Base-by-base conservation (phyloP, 2,113 vertebrate genomes). In the Myrmophylax atrothorax region DNA sequence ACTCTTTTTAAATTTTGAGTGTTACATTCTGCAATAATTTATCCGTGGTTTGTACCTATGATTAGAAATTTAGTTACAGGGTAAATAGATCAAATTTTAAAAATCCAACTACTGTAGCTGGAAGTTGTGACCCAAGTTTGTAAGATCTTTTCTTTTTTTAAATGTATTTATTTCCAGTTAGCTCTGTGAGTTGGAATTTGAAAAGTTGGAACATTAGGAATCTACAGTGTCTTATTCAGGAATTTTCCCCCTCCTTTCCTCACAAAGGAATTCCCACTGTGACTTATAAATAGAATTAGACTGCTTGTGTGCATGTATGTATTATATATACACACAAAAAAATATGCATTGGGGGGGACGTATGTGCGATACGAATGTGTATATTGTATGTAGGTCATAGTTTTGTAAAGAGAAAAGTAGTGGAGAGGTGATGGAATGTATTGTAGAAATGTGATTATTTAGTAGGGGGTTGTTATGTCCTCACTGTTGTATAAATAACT, bases 241-340 rank as follows among this genome's bases (percentile, higher is more conserved):
- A 98, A 97, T 92, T 91, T 97, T 95, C 64, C 95, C 97, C 95
- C 92, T 96, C 94, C 84, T 95, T 97, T 98, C 97, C 97, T 98
- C 97, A 97, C 97, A 97, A 98, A 98, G 97, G 97, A 98, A 98
- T 98, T 98, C 98, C 98, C 98, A 98, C 97, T 98, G 98, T 98
- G 98, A 98, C 97, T 98, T 98, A 97, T 97, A 98, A 96, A 97
- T 98, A 98, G 93, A 98, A 97, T 96, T 98, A 97, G 97, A 97
- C 97, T 97, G 96, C 98, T 97, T 96, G 97, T 98, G 98, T 98
- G 97, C 96, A 97, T 97, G 97, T 98, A 96, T 97, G 91, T 97
- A 95, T 98, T 95, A 96, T 97, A 97, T 97, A 98, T 97, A 98
- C 97, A 98, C 97, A 98, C 97, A 97, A 94, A 97, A 97, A 98